phyloP scores from a whole-genome alignment of 2,113 vertebrate genomes.

The Halcyon senegalensis region DNA sequence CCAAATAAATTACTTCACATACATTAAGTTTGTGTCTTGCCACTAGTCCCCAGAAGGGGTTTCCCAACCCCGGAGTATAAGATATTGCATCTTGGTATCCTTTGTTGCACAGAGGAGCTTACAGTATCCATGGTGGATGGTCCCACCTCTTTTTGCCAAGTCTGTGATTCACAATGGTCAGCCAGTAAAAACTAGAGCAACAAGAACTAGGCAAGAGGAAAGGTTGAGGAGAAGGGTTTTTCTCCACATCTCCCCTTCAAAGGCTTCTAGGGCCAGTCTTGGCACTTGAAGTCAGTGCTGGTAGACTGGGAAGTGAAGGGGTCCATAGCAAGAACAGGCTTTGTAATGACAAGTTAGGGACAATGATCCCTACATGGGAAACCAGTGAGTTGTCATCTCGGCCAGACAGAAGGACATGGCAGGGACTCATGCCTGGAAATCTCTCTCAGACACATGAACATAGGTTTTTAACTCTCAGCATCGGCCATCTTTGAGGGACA shows the following conservation, averaged over 20 bases:
- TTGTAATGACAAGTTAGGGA: not conserved
- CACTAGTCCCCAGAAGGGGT: not conserved
- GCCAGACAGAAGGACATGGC: not conserved
- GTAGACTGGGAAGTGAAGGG: not conserved
- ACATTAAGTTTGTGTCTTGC: not conserved
- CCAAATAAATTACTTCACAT: not conserved
- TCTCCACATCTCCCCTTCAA: not conserved
- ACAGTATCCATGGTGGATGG: not conserved
- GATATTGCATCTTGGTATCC: not conserved
- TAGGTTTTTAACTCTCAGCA: not conserved
- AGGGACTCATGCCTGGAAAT: not conserved
- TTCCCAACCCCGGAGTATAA: not conserved
- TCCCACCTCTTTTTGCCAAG: not conserved
- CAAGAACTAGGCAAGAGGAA: not conserved
- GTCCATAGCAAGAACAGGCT: not conserved
- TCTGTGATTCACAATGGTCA: not conserved
- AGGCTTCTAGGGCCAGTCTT: not conserved
- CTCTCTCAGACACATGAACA: not conserved
- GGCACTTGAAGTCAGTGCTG: not conserved
- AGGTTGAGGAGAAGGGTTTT: not conserved
- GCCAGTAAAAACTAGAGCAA: not conserved
- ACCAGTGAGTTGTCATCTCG: not conserved
- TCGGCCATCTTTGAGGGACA: not conserved
- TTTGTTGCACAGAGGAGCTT: not conserved
- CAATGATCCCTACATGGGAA: rapidly evolving